Conservation (phyloP, 2,888 invertebrate species). For the Pecten maximus region DNA sequence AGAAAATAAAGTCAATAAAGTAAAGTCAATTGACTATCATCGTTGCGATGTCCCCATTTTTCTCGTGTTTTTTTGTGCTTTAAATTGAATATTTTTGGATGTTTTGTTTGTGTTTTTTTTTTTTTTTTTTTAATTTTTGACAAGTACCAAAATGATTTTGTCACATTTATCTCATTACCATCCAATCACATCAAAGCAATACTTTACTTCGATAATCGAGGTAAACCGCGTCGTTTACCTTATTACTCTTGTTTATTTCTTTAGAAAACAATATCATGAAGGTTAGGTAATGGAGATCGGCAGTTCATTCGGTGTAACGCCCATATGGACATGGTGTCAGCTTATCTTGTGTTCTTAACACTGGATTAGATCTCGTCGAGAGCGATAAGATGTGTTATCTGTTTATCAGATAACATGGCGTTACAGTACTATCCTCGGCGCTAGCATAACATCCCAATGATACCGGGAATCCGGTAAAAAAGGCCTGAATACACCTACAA, state of each 20-base stretch:
- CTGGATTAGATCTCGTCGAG: not conserved
- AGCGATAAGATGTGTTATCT: not conserved
- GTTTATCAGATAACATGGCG: not conserved
- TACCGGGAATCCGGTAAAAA: conserved; percentile 8
- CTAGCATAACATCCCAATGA: not conserved
- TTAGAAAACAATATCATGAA: not conserved
- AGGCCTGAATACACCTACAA: not conserved
- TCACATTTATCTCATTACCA: not conserved
- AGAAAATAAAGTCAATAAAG: no score
- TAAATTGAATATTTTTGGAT: no score
- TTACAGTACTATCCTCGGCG: not conserved
- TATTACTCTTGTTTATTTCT: not conserved
- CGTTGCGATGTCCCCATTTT: no score
- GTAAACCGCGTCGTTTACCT: not conserved
- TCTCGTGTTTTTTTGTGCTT: no score
- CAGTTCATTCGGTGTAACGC: not conserved
- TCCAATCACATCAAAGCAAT: no score
- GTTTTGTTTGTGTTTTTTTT: not conserved
- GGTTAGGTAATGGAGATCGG: not conserved
- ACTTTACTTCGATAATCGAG: not conserved
- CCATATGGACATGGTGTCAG: conserved; percentile 8
- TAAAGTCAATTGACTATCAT: no score
- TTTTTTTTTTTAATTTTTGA: not conserved
- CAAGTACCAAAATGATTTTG: not conserved
- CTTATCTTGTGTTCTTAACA: not conserved